Evolutionary conservation across 2,113 vertebrate genomes (phyloP), one percentile per base, ranked within the genome.

Genomic region (Todiramphus saurophagus): DNA sequence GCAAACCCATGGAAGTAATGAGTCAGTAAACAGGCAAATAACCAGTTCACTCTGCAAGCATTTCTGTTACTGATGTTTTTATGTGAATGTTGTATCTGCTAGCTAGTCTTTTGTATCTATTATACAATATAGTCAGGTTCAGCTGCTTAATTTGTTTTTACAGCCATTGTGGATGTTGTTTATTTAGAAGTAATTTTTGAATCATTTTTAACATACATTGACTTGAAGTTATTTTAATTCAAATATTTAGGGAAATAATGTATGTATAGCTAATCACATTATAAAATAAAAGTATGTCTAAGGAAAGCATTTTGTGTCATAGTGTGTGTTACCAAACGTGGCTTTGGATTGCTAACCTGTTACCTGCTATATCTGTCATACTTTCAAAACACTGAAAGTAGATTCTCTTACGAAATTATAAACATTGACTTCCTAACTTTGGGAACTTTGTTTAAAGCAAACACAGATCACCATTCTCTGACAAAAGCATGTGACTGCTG

Each of bases 1-100:
- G 68, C 70, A 96, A 93, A 85, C 41, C 41, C 44, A 39, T 53
- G 63, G 76, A 84, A 94, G 81, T 94, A 90, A 75, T 60, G n/a
- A 70, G 46, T 78, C 50, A 91, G 67, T 88, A 93, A 94, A 90
- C 44, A 64, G 60, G 77, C 73, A 91, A 89, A 81, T 84, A 92
- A 48, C 39, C 51, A 27, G 31, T 66, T 76, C 18, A 18, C 19
- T 66, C 67, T 21, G 4, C 10, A 9, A 66, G 18, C 44, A 31
- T 85, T 93, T 73, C 35, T 94, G 39, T 43, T 84, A 8, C 37
- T 93, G 72, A 6, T 64, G n/a, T 12, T 31, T 90, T 94, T 70
- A 37, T 62, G 24, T 85, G 56, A 55, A 16, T 67, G 13, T 46
- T 87, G 10, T 58, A 27, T 59, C 80, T 85, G 16, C 46, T 64